A percentile compares a stretch with the other conserved stretches of the same genome.
phyloP scores from a whole-genome alignment of 2,113 vertebrate species.

The Ammodytes dubius region DNA sequence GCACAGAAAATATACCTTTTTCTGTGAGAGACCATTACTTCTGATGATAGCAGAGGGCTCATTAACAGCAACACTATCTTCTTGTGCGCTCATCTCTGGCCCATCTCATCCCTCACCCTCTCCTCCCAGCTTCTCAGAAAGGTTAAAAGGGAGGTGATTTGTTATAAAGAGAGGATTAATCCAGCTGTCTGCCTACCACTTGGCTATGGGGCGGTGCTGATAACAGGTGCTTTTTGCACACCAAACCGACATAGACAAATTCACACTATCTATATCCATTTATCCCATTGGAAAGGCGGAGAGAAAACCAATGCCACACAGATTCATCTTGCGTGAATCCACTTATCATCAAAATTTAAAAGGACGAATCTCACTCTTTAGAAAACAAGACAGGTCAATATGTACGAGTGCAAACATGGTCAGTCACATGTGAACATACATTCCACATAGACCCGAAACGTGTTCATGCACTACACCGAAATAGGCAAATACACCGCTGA shows the following conservation, averaged over 20 bases:
- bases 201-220: slow-evolving; percentile 32
- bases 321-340: slow-evolving; percentile 24
- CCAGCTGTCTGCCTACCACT: slow-evolving; percentile 43
- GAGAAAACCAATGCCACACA: neutral
- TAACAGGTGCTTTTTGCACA: slow-evolving; percentile 42
- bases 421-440: slow-evolving; percentile 26
- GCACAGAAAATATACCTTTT: slow-evolving; percentile 22
- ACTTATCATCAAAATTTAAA: slow-evolving; percentile 9
- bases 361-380: neutral
- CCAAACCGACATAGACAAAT: slow-evolving; percentile 46
- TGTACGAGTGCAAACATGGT: neutral
- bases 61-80: slow-evolving; percentile 49
- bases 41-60: slow-evolving; percentile 24
- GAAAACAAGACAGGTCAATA: neutral
- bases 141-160: slow-evolving; percentile 61
- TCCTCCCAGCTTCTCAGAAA: slow-evolving; percentile 36
- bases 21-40: slow-evolving; percentile 36
- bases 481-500: slow-evolving; percentile 11
- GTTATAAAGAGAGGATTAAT: slow-evolving; percentile 65
- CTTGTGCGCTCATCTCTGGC: slow-evolving; percentile 40
- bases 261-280: slow-evolving; percentile 24
- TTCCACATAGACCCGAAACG: neutral
- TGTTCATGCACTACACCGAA: neutral
- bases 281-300: slow-evolving; percentile 16
- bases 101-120: slow-evolving; percentile 8